A percentile compares a stretch with the other conserved stretches of the same genome.
Conservation (phyloP, 2,888 invertebrate genomes). For the Hirtodrosophila duncani region DNA sequence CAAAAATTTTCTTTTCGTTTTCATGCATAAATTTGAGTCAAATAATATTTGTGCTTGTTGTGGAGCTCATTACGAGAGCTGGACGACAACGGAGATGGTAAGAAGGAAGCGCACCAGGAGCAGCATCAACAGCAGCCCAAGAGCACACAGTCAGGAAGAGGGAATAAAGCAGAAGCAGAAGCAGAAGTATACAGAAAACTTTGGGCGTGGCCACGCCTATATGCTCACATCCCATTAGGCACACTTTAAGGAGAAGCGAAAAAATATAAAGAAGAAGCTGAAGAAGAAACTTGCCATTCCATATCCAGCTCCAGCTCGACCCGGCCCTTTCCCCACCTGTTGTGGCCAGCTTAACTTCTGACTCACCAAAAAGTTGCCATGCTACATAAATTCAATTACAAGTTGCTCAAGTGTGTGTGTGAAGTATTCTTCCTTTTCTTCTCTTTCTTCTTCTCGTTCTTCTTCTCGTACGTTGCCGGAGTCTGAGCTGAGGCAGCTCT, state of each 20-base stretch:
- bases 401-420: slow-evolving; percentile 24
- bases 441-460: slow-evolving; percentile 8
- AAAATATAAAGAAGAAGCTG: too few species aligned
- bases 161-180: slow-evolving; percentile 10
- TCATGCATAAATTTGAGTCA: slow-evolving; percentile 61
- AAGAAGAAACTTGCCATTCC: slow-evolving; percentile 13
- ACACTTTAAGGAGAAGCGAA: slow-evolving; percentile 49
- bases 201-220: slow-evolving; percentile 30
- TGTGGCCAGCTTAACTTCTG: slow-evolving; percentile 52
- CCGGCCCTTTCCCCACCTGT: too few species aligned
- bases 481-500: slow-evolving; percentile 26
- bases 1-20: slow-evolving; percentile 6
- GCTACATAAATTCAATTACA: slow-evolving; percentile 66
- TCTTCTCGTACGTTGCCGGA: background rate
- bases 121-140: background rate
- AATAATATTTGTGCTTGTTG: slow-evolving; percentile 66
- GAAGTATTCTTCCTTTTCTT: slow-evolving; percentile 1
- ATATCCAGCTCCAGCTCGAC: too few species aligned
- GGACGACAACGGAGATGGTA: slow-evolving; percentile 56
- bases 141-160: background rate
- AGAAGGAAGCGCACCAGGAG: slow-evolving; percentile 2
- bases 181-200: slow-evolving; percentile 9
- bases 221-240: slow-evolving; percentile 36
- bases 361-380: slow-evolving; percentile 60
- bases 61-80: slow-evolving; percentile 68